Evolutionary conservation across 2,797 vertebrate genomes (phyloP).

Genomic region (Characodon lateralis): DNA sequence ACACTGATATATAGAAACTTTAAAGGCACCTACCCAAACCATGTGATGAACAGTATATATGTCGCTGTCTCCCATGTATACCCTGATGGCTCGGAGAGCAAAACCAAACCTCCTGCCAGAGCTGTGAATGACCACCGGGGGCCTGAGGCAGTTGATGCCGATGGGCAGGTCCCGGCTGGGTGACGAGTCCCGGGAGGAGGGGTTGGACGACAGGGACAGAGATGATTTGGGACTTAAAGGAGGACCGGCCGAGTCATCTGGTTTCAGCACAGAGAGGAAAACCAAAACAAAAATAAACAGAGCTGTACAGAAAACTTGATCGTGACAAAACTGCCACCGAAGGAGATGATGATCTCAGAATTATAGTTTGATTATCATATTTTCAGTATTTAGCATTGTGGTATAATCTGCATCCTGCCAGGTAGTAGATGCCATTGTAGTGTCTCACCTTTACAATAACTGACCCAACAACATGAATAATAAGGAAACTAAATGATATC

Average conservation of each 20-base stretch:
- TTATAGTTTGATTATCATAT: too few relatives aligned
- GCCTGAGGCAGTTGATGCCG: slow-evolving; percentile 72
- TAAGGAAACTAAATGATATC: too few relatives aligned
- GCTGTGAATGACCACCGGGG: slow-evolving; percentile 80
- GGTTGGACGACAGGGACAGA: slow-evolving; percentile 79
- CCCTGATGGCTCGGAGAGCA: slow-evolving; percentile 76
- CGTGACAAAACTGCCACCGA: too few relatives aligned
- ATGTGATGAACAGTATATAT: slow-evolving; percentile 81
- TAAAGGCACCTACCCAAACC: slow-evolving; percentile 74
- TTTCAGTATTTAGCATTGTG: not conserved
- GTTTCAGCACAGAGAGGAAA: slow-evolving; percentile 12
- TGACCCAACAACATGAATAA: too few relatives aligned
- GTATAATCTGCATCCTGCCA: not conserved
- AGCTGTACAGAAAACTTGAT: too few relatives aligned
- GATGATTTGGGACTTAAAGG: slow-evolving; percentile 80
- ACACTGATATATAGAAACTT: too few relatives aligned
- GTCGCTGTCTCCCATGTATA: slow-evolving; percentile 80
- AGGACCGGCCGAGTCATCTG: slow-evolving; percentile 72
- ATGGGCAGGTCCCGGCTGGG: slow-evolving; percentile 76
- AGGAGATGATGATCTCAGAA: too few relatives aligned
- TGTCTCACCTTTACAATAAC: not conserved
- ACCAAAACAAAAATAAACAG: not conserved
- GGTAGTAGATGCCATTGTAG: not conserved
- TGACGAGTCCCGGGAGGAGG: slow-evolving; percentile 79
- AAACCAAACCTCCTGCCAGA: slow-evolving; percentile 81